These are phyloP conservation scores for Sphinx pinastri DNA, from an alignment of 2,888 invertebrate species.

Conservation along the genomic window DNA sequence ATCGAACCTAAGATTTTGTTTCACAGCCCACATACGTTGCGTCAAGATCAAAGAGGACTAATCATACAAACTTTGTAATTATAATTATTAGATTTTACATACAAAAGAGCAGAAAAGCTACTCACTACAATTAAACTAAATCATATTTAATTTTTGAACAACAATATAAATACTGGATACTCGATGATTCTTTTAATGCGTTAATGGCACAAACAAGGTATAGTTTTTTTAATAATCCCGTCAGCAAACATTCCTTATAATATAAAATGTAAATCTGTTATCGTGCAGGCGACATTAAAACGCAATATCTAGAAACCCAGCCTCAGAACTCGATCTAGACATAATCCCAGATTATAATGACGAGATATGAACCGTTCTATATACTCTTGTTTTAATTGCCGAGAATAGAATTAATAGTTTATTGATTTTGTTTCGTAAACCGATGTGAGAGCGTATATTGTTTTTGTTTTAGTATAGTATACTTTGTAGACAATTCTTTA, in stretches of 20 bases:
- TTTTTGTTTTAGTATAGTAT: not conserved
- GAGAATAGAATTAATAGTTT: constrained; percentile 23
- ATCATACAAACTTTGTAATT: no score
- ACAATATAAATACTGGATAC: not conserved
- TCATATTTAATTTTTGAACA: no score
- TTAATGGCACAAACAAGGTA: not conserved
- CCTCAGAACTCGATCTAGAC: constrained; percentile 31
- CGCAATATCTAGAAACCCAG: constrained; percentile 26
- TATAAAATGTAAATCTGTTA: constrained; percentile 23
- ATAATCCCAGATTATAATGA: constrained; percentile 35
- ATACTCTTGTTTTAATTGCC: constrained; percentile 53
- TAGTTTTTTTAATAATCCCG: not conserved
- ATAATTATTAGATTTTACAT: no score
- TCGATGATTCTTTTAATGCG: not conserved
- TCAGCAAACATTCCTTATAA: constrained; percentile 10
- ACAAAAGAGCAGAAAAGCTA: no score
- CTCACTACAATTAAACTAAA: no score
- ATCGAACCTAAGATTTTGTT: no score
- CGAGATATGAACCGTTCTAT: constrained; percentile 34
- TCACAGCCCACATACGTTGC: no score
- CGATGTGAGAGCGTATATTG: not conserved
- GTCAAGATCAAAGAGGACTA: no score
- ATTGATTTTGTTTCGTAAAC: constrained; percentile 2
- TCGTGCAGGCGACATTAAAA: constrained; percentile 22
- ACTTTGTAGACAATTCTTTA: no score